phyloP scores from a whole-genome alignment of 2,113 vertebrate genomes.

The Dicentrarchus labrax region DNA sequence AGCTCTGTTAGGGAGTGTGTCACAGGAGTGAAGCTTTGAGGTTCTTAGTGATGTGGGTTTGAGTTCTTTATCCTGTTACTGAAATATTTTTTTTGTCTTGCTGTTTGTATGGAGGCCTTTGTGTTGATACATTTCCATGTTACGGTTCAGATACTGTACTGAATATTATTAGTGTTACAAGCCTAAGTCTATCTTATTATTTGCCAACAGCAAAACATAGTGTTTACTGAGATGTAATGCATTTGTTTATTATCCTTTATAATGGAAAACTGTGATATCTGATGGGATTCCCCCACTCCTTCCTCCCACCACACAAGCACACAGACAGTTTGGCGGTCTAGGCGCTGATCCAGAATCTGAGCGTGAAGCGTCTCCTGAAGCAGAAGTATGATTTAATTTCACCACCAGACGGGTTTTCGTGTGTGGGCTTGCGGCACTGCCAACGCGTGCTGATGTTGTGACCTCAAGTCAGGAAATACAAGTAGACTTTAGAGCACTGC shows the following conservation, averaged over 20 bases:
- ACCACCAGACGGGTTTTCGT: slow-evolving; percentile 56
- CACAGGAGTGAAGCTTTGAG: slow-evolving; percentile 3
- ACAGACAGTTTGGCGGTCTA: slow-evolving; percentile 59
- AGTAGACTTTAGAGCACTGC: slow-evolving; percentile 12
- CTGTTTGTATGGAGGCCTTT: not conserved
- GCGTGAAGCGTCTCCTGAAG: slow-evolving; percentile 75
- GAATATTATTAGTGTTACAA: not conserved
- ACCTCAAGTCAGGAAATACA: slow-evolving; percentile 57
- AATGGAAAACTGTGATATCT: slow-evolving; percentile 55
- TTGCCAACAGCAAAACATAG: slow-evolving; percentile 4
- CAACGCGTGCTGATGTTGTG: slow-evolving; percentile 33
- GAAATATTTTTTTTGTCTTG: not conserved
- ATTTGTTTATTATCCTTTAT: not conserved
- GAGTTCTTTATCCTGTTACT: not conserved
- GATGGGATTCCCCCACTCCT: slow-evolving; percentile 55
- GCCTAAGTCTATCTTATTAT: not conserved
- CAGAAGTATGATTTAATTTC: slow-evolving; percentile 82
- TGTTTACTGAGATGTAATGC: slow-evolving; percentile 25
- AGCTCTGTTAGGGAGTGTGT: slow-evolving; percentile 26
- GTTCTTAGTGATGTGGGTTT: slow-evolving; percentile 24
- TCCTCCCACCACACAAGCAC: slow-evolving; percentile 26
- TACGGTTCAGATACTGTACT: not conserved
- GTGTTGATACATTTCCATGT: not conserved
- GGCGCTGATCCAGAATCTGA: slow-evolving; percentile 79
- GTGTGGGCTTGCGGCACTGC: slow-evolving; percentile 81